Percentiles rank a stretch among this genome's conserved stretches.
Conservation (phyloP, 2,113 vertebrate species). For the Myotis brandtii region DNA sequence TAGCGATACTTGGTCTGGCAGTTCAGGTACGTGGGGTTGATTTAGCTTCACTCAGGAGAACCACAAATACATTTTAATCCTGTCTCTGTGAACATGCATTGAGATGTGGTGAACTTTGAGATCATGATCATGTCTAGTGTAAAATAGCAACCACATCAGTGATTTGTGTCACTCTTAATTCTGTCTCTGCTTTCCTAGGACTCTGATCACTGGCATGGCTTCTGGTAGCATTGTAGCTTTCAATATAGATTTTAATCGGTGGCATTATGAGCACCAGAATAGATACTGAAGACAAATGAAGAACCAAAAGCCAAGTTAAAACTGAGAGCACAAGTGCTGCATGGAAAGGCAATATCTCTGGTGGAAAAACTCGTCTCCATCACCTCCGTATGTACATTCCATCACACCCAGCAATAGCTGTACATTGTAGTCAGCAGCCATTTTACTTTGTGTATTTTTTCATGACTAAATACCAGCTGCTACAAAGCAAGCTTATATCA, state of each 20-base stretch:
- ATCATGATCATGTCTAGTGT: not conserved
- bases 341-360: constrained; percentile 85
- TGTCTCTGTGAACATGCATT: not conserved
- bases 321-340: constrained; percentile 88
- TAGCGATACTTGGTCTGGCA: too few relatives aligned
- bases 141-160: not conserved
- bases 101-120: not conserved
- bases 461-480: constrained; percentile 90
- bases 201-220: constrained; percentile 98
- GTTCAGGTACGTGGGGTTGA: too few relatives aligned
- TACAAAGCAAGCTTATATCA: constrained; percentile 87
- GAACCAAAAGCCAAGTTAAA: constrained; percentile 82
- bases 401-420: constrained; percentile 90
- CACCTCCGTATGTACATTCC: constrained; percentile 88
- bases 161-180: not conserved
- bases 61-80: not conserved
- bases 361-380: constrained; percentile 86
- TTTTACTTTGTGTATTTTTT: constrained; percentile 90
- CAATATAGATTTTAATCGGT: constrained; percentile 99
- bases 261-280: constrained; percentile 99
- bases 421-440: constrained; percentile 89
- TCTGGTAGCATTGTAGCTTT: constrained; percentile 99
- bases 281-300: constrained; percentile 90
- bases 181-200: constrained; percentile 88
- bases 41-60: not conserved